A percentile compares a stretch with the other conserved stretches of the same genome.
Conservation (phyloP, 1,140 invertebrate genomes). For the Neuroterus valhalla region DNA sequence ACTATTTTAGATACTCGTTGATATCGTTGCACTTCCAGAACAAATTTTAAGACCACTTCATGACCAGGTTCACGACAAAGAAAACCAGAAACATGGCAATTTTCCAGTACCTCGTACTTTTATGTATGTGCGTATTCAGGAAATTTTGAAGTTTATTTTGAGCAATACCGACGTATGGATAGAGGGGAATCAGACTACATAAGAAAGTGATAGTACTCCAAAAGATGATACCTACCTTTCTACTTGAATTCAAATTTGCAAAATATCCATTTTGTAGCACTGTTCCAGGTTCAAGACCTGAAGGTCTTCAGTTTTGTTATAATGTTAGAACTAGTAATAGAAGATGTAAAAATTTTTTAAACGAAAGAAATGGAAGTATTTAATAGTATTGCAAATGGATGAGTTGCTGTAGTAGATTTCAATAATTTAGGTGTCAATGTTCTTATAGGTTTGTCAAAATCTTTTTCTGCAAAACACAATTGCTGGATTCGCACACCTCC, state of each 20-base stretch:
- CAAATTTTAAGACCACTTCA: slow-evolving; percentile 26
- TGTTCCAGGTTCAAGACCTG: slow-evolving; percentile 43
- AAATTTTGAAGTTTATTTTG: slow-evolving; percentile 38
- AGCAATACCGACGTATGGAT: neutral
- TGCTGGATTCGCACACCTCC: slow-evolving; percentile 42
- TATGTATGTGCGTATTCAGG: slow-evolving; percentile 40
- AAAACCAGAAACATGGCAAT: slow-evolving; percentile 14
- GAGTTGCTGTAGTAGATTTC: slow-evolving; percentile 37
- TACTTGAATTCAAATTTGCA: slow-evolving; percentile 44
- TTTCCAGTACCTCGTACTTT: slow-evolving; percentile 33
- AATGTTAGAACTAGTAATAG: slow-evolving; percentile 42
- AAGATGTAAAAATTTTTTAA: slow-evolving; percentile 44
- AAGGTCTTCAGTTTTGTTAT: slow-evolving; percentile 43
- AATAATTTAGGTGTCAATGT: slow-evolving; percentile 46
- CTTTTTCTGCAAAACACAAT: slow-evolving; percentile 40
- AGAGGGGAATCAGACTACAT: neutral
- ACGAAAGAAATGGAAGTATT: slow-evolving; percentile 31
- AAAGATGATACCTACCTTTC: slow-evolving; percentile 44
- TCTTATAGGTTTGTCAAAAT: slow-evolving; percentile 43
- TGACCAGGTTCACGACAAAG: slow-evolving; percentile 27
- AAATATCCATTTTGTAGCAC: slow-evolving; percentile 45
- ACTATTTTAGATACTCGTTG: neutral
- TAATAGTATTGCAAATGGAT: slow-evolving; percentile 35
- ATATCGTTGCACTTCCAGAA: slow-evolving; percentile 35
- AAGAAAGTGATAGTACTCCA: slow-evolving; percentile 11